Conservation (phyloP, 2,797 vertebrate species). For the Anabacerthia variegaticeps region DNA sequence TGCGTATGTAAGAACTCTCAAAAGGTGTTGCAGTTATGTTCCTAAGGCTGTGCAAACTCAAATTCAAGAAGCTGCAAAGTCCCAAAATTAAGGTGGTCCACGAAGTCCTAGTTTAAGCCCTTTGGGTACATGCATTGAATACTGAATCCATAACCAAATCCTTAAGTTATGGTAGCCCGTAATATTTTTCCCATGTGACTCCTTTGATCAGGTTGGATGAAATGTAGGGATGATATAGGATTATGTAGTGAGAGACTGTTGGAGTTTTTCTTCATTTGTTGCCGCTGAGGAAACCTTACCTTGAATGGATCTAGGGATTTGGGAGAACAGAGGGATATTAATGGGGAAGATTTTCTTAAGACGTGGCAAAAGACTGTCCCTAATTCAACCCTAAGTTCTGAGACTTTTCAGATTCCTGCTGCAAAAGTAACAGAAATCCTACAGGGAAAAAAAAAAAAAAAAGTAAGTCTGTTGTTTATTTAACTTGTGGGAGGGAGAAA, state of each 20-base stretch:
- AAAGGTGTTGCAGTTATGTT: background rate
- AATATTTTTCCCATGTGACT: background rate
- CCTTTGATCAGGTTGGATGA: background rate
- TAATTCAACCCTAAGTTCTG: background rate
- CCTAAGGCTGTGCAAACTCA: background rate
- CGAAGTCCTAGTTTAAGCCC: background rate
- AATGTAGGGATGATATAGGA: background rate
- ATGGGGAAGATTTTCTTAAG: conserved; percentile 1
- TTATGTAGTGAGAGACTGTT: background rate
- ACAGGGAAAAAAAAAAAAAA: background rate
- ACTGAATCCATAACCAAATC: background rate
- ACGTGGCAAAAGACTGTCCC: background rate
- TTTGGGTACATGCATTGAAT: background rate
- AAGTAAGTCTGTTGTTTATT: background rate
- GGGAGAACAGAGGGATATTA: background rate
- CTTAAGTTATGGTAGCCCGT: background rate
- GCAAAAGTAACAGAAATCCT: background rate
- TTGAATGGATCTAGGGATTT: background rate
- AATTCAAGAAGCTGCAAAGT: background rate
- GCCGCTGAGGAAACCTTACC: background rate
- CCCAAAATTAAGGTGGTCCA: background rate
- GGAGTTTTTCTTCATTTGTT: background rate
- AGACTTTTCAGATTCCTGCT: background rate
- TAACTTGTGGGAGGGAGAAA: background rate
- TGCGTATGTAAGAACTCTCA: background rate